These are phyloP conservation scores for Grantiella picta DNA, from an alignment of 2,113 vertebrate species.

Conservation along the genomic window DNA sequence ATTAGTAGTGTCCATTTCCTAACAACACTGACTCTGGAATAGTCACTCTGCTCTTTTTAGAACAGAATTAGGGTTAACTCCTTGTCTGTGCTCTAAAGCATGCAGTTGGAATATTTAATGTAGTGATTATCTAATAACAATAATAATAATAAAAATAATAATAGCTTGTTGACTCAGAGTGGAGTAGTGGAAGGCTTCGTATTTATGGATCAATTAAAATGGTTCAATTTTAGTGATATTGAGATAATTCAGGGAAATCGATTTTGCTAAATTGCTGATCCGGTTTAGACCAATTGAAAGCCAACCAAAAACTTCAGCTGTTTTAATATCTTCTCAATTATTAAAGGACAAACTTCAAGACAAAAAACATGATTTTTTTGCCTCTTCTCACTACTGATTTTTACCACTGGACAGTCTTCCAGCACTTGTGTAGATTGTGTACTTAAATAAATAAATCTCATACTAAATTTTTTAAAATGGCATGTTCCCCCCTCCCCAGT, in stretches of 20 bases:
- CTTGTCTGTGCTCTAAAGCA: constrained; percentile 48
- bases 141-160: not conserved
- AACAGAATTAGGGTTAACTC: constrained; percentile 47
- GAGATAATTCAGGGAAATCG: not conserved
- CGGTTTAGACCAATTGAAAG: not conserved
- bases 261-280: not conserved
- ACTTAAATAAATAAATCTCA: not conserved
- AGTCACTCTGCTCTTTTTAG: constrained; percentile 5
- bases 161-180: not conserved
- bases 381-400: not conserved
- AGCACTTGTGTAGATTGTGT: not conserved
- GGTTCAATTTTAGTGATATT: not conserved
- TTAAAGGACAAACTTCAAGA: not conserved
- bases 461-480: not conserved
- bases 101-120: constrained; percentile 41
- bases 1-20: constrained; percentile 27
- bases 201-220: not conserved
- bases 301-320: not conserved
- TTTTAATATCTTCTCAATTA: not conserved
- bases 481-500: not conserved
- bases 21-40: constrained; percentile 71
- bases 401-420: not conserved
- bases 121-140: not conserved
- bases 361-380: not conserved
- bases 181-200: constrained; percentile 15